These are phyloP conservation scores for Leptogaster cylindrica DNA, from an alignment of 2,888 invertebrate species.

Conservation along the genomic window DNA sequence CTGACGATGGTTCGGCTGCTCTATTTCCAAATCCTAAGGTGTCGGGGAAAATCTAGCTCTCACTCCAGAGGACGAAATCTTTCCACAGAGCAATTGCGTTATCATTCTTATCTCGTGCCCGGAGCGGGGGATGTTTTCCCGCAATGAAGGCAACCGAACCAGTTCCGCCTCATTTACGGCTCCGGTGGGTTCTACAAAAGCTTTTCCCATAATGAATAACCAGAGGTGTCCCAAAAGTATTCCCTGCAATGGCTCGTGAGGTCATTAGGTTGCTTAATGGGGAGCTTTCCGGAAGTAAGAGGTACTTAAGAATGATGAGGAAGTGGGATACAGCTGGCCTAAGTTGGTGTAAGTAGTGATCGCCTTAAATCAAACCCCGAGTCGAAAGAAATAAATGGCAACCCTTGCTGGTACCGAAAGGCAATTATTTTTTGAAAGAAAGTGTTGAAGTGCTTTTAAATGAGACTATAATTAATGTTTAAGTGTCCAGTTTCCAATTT, in stretches of 20 bases:
- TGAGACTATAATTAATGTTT: no score
- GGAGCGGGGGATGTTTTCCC: not conserved
- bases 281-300: constrained; percentile 20
- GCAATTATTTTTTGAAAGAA: no score
- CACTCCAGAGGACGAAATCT: not conserved
- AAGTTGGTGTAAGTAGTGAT: constrained; percentile 12
- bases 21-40: not conserved
- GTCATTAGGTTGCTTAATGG: constrained; percentile 33
- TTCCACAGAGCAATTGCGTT: not conserved
- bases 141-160: not conserved
- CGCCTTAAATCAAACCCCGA: constrained; percentile 16
- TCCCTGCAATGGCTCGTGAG: constrained; percentile 2
- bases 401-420: no score
- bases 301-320: constrained; percentile 32
- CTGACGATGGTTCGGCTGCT: not conserved
- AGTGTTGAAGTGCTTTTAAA: no score
- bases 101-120: constrained; percentile 22
- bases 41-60: not conserved
- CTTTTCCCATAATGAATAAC: constrained; percentile 16
- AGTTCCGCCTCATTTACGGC: constrained; percentile 9
- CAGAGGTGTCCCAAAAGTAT: constrained; percentile 21
- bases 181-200: not conserved
- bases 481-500: no score
- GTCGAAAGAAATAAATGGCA: constrained; percentile 18
- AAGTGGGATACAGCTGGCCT: constrained; percentile 10